These are phyloP conservation scores for Papilio polyxenes DNA, from an alignment of 1,140 invertebrate species.

Conservation along the genomic window DNA sequence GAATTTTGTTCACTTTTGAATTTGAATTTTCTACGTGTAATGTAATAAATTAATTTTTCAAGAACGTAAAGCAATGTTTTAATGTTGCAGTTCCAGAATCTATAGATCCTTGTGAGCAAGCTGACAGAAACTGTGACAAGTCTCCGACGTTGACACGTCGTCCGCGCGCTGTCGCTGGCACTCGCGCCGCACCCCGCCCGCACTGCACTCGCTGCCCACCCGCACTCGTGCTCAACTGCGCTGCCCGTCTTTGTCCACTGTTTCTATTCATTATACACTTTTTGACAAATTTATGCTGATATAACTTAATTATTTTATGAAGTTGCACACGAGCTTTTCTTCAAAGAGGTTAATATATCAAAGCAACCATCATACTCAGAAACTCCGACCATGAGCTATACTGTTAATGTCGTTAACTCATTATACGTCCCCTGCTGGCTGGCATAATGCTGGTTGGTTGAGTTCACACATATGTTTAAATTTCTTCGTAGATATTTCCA, in stretches of 20 bases:
- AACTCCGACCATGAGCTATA: too few relatives aligned
- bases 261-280: not conserved
- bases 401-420: too few relatives aligned
- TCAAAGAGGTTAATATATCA: not conserved
- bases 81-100: conserved; percentile 13
- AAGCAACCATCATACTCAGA: too few relatives aligned
- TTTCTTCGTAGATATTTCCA: too few relatives aligned
- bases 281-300: not conserved
- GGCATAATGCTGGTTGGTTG: too few relatives aligned
- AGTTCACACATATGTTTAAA: too few relatives aligned
- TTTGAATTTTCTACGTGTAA: too few relatives aligned
- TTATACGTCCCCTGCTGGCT: too few relatives aligned
- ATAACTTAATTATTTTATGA: not conserved
- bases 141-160: conserved; percentile 36
- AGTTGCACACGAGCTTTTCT: not conserved
- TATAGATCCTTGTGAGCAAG: conserved; percentile 13
- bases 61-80: not conserved
- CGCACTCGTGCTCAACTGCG: not conserved
- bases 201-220: not conserved
- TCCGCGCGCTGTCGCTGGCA: conserved; percentile 23
- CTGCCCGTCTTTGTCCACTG: not conserved
- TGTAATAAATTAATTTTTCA: not conserved
- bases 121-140: conserved; percentile 33
- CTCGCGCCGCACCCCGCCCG: not conserved
- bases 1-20: too few relatives aligned